Base-by-base conservation (phyloP, 2,797 vertebrate genomes). In the Selene dorsalis region DNA sequence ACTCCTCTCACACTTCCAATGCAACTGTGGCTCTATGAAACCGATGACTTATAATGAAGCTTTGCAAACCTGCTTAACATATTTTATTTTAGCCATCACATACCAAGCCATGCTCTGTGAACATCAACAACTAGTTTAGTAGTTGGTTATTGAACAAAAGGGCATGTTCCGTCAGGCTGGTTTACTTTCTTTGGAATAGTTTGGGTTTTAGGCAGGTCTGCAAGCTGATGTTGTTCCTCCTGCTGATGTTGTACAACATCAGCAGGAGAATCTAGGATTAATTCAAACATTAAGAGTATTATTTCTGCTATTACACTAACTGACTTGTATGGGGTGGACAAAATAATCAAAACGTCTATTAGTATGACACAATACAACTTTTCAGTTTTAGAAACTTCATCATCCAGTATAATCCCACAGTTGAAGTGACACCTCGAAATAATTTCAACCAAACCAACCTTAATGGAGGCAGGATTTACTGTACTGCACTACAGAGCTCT, bases 171-270 rank as follows among this genome's bases (percentile, higher is more conserved):
- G 11, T 26, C 1, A 61, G 22, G 26, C n/a, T 48, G 38, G 4
- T 45, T 43, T 22, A 48, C 20, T 24, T 43, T 26, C 22, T 30
- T 10, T 56, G 16, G 18, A 14, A 3, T 10, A 0, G 6, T 50
- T 45, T 26, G 16, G 13, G 13, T 61, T 69, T 73, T 22, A 79
- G 17, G 55, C 26, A 59, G 22, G 28, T 38, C 60, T 73, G 17
- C 58, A 65, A 61, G 43, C 57, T 64, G 62, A 48, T 80, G 28
- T 66, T 73, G 38, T 60, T 48, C 41, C 18, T 60, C 18, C 35
- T 28, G n/a, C n/a, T n/a, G n/a, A n/a, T n/a, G n/a, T n/a, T n/a
- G n/a, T n/a, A n/a, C n/a, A n/a, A n/a, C n/a, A n/a, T n/a, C n/a
- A n/a, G n/a, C n/a, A n/a, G n/a, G n/a, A n/a, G n/a, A n/a, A n/a